Evolutionary conservation across 2,888 invertebrate species (phyloP), one percentile per base, ranked within the genome.

Genomic region (Caenorhabditis doughertyi): DNA sequence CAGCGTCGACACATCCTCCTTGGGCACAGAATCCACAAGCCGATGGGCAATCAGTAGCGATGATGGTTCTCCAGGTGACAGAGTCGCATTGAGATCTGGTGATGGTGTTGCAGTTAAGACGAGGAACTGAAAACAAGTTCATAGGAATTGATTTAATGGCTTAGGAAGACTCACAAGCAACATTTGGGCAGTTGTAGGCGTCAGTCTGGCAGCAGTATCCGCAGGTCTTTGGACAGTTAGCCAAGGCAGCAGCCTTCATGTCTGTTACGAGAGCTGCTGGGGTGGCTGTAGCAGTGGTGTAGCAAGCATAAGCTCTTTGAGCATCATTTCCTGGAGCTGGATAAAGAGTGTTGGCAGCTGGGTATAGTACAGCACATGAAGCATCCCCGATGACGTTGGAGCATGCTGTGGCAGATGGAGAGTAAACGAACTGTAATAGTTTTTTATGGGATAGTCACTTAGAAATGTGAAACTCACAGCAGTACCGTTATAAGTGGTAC

Each of bases 131-230:
- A n/a, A n/a, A n/a, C n/a, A n/a, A n/a, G n/a, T n/a, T n/a, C n/a
- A n/a, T n/a, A n/a, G n/a, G n/a, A n/a, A n/a, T n/a, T n/a, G n/a
- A n/a, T n/a, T n/a, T n/a, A n/a, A n/a, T n/a, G n/a, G n/a, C n/a
- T n/a, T 1, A 44, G n/a, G n/a, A n/a, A n/a, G n/a, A 56, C 72
- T 77, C 7, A 82, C 84, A 70, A 9, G 53, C 47, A 32, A 47
- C 73, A 58, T 85, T 83, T 9, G 23, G 29, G 65, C 85, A 85
- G 25, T 27, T 39, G 18, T 56, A 58, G 5, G 47, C 72, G 16
- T 73, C 76, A 13, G 85, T 84, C 21, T 81, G 29, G 49, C 85
- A 85, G 53, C 85, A 85, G 56, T 55, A 85, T 62, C 81, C 84
- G 55, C 85, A 85, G 23, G 79, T 71, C 25, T 82, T 85, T 11